Percentiles rank a stretch among this genome's conserved stretches.
Evolutionary conservation across 1,140 invertebrate species (phyloP).

Genomic region (Drosophila nikananu): DNA sequence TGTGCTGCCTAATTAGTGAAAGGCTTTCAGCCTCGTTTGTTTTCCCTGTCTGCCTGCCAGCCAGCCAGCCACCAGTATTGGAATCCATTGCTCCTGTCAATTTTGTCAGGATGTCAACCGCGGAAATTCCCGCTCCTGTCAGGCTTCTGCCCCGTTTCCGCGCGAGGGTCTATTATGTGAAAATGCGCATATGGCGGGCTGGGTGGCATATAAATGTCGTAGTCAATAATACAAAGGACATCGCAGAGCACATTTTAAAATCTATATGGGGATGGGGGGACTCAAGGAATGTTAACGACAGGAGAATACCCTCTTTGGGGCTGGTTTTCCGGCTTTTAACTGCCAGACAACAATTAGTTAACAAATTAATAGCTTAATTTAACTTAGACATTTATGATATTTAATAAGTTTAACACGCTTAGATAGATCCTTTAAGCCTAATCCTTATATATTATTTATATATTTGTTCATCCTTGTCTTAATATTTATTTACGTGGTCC

Average conservation of each 20-base stretch:
- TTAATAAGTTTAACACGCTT: not conserved
- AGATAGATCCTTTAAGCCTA: not conserved
- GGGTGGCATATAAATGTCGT: conserved; percentile 70
- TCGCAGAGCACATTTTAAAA: conserved; percentile 59
- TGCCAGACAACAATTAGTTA: not conserved
- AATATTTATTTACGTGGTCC: conserved; percentile 3
- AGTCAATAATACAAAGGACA: conserved; percentile 68
- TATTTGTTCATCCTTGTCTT: conserved; percentile 4
- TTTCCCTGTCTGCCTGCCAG: not conserved
- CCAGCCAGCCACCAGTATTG: not conserved
- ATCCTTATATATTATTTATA: conserved; percentile 1
- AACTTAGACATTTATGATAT: not conserved
- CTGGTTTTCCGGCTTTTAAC: not conserved
- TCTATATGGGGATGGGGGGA: conserved; percentile 22
- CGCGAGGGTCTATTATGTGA: conserved; percentile 67
- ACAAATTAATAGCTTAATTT: not conserved
- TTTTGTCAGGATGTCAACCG: conserved; percentile 66
- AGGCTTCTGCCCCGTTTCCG: conserved; percentile 35
- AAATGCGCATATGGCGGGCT: conserved; percentile 70
- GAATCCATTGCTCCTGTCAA: conserved; percentile 36
- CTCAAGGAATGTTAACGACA: not conserved
- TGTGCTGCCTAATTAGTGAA: conserved; percentile 69
- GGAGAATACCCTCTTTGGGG: not conserved
- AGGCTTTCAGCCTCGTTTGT: conserved; percentile 56
- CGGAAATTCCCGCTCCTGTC: conserved; percentile 53